phyloP scores from a whole-genome alignment of 2,797 vertebrate genomes.

The Pelodytes ibericus region DNA sequence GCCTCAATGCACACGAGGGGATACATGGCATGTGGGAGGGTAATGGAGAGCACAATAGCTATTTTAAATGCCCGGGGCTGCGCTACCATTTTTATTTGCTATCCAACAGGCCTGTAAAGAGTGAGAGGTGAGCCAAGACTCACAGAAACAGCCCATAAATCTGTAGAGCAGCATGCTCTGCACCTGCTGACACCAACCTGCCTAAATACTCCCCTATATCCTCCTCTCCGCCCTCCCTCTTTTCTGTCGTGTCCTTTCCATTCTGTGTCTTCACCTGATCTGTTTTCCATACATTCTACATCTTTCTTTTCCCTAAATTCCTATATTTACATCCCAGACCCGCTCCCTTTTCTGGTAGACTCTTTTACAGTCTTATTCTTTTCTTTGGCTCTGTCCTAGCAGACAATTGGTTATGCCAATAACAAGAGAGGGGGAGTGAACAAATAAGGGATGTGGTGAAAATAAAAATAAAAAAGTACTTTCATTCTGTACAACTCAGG shows the following conservation, averaged over 20 bases:
- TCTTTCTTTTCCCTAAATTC: not conserved
- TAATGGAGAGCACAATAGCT: constrained; percentile 20
- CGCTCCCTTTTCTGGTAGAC: not conserved
- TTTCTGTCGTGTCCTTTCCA: constrained; percentile 2
- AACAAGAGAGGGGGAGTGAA: too few relatives aligned
- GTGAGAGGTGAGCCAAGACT: constrained; percentile 51
- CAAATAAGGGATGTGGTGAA: too few relatives aligned
- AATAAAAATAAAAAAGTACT: too few relatives aligned
- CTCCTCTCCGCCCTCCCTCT: constrained; percentile 5
- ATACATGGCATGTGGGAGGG: constrained; percentile 22
- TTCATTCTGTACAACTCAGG: too few relatives aligned
- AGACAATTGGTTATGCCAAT: too few relatives aligned
- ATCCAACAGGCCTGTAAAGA: constrained; percentile 45
- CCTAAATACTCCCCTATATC: constrained; percentile 1
- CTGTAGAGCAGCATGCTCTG: constrained; percentile 28
- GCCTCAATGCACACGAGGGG: constrained; percentile 12
- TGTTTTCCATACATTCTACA: not conserved
- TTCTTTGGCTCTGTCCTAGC: not conserved
- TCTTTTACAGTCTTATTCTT: not conserved
- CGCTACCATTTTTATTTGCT: constrained; percentile 52
- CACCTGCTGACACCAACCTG: constrained; percentile 47
- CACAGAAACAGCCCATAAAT: constrained; percentile 55
- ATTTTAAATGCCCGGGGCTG: constrained; percentile 36
- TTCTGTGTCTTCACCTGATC: not conserved
- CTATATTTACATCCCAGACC: not conserved